phyloP scores from a whole-genome alignment of 2,888 invertebrate species.

The Trissolcus japonicus region DNA sequence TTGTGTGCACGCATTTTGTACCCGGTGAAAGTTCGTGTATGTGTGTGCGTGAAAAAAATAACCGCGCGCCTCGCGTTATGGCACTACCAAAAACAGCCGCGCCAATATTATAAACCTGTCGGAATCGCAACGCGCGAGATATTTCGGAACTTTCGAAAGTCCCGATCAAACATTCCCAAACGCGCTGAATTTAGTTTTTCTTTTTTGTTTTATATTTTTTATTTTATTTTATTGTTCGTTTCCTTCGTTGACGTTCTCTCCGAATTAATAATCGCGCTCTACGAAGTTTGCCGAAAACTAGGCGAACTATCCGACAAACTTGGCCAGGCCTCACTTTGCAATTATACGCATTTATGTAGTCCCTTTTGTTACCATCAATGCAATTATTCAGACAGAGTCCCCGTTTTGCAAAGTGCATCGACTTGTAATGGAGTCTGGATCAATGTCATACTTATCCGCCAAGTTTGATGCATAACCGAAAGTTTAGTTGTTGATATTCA shows the following conservation, averaged over 20 bases:
- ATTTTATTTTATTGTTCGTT: too few species aligned
- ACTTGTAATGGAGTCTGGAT: constrained; percentile 26
- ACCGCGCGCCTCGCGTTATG: background rate
- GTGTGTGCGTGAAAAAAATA: background rate
- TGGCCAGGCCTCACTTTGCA: constrained; percentile 28
- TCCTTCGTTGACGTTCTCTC: too few species aligned
- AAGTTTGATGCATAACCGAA: background rate
- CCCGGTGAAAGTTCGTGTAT: constrained; percentile 24
- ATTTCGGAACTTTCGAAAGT: constrained; percentile 22
- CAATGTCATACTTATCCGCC: constrained; percentile 24
- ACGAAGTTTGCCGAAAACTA: background rate
- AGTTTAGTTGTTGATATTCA: too few species aligned
- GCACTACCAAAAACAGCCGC: background rate
- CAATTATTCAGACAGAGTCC: constrained; percentile 18
- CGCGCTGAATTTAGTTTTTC: background rate
- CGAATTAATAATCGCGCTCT: constrained; percentile 3
- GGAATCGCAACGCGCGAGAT: constrained; percentile 6
- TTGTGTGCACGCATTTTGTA: constrained; percentile 26
- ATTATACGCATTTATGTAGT: constrained; percentile 22
- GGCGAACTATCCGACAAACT: constrained; percentile 23
- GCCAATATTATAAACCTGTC: background rate
- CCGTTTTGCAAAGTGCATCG: constrained; percentile 31
- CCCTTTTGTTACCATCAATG: constrained; percentile 28
- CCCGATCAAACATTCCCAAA: background rate
- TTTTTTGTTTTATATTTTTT: too few species aligned